These are phyloP conservation scores for Catharus fuscescens DNA, from an alignment of 2,113 vertebrate species.

Conservation along the genomic window DNA sequence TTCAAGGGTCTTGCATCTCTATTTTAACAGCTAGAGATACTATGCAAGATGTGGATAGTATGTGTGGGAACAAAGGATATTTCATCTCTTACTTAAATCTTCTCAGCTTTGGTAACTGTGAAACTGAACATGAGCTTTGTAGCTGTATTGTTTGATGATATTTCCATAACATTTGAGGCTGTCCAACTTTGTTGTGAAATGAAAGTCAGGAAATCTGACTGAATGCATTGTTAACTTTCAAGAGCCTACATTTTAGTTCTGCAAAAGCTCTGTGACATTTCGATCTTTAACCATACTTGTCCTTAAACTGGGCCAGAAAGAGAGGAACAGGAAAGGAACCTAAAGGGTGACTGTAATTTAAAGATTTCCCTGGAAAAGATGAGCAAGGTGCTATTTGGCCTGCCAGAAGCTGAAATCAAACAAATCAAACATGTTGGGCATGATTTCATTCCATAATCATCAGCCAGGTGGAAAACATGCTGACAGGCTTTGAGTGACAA, in stretches of 20 bases:
- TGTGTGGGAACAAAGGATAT: background rate
- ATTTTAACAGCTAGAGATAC: background rate
- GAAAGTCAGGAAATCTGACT: constrained; percentile 72
- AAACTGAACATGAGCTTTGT: background rate
- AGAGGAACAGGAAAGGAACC: constrained; percentile 68
- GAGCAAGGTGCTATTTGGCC: constrained; percentile 44
- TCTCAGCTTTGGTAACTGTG: background rate
- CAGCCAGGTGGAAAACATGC: constrained; percentile 77
- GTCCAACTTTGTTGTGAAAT: constrained; percentile 44
- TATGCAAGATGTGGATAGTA: background rate
- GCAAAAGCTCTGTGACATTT: constrained; percentile 77
- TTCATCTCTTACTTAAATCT: background rate
- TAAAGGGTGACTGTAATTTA: constrained; percentile 74
- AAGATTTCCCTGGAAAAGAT: constrained; percentile 83
- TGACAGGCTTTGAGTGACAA: constrained; percentile 71
- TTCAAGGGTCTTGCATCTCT: background rate
- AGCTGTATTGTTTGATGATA: background rate
- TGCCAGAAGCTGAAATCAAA: constrained; percentile 75
- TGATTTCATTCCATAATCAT: constrained; percentile 73
- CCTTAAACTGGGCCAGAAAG: constrained; percentile 72
- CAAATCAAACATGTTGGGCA: constrained; percentile 36
- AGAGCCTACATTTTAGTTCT: constrained; percentile 75
- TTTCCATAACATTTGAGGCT: constrained; percentile 15
- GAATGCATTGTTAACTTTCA: constrained; percentile 42
- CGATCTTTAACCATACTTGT: constrained; percentile 71